A percentile compares a stretch with the other conserved stretches of the same genome.
These are phyloP conservation scores for Bubo blakistoni DNA, from an alignment of 2,113 vertebrate genomes.

Conservation along the genomic window DNA sequence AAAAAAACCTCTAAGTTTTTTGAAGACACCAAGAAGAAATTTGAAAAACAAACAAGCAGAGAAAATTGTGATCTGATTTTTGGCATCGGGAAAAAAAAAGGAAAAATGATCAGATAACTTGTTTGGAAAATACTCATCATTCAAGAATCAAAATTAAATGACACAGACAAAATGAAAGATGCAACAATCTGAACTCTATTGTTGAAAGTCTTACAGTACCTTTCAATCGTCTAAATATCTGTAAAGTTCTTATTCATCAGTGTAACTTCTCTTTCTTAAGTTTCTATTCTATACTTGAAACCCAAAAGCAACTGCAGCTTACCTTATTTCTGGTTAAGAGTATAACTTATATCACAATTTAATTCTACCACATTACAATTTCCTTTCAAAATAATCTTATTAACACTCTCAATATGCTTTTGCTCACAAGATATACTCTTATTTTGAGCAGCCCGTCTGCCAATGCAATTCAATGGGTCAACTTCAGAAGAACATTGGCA, in stretches of 20 bases:
- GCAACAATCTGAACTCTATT: background rate
- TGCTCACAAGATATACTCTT: background rate
- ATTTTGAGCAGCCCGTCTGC: background rate
- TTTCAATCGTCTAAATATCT: background rate
- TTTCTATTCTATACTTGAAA: background rate
- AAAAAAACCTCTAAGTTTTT: background rate
- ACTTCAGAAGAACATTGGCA: background rate
- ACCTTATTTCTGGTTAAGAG: background rate
- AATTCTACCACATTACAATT: background rate
- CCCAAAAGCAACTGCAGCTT: background rate
- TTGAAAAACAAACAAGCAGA: background rate
- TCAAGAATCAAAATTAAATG: background rate
- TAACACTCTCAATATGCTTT: background rate
- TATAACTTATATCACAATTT: background rate
- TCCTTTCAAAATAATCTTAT: background rate
- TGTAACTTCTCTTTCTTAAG: background rate
- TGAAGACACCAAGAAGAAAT: background rate
- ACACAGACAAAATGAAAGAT: background rate
- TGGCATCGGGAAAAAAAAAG: rapidly evolving
- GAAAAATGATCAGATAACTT: background rate
- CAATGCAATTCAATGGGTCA: background rate
- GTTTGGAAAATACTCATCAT: background rate
- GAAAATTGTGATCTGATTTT: background rate
- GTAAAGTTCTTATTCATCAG: background rate
- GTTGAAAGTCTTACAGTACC: background rate